These are phyloP conservation scores for Lepidocyrtinus sp. DNA, from an alignment of 2,888 invertebrate genomes.

Conservation along the genomic window DNA sequence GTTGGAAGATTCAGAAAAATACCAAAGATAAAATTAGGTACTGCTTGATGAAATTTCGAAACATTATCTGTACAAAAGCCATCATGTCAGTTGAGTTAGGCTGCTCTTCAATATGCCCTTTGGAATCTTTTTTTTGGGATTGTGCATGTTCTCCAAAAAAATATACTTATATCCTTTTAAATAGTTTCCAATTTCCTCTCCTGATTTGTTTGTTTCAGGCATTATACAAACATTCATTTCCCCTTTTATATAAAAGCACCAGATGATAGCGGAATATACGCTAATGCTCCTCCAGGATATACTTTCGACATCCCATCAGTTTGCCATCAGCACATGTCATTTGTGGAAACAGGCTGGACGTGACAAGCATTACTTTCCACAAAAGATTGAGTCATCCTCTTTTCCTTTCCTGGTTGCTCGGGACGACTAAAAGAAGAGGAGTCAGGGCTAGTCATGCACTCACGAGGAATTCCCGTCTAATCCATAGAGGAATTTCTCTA, in stretches of 20 bases:
- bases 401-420: constrained; percentile 30
- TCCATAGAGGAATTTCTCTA: constrained; percentile 40
- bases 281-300: constrained; percentile 52
- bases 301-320: constrained; percentile 52
- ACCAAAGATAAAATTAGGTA: too few species aligned
- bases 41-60: too few species aligned
- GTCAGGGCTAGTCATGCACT: constrained; percentile 18
- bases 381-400: too few species aligned
- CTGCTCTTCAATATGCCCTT: too few species aligned
- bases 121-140: too few species aligned
- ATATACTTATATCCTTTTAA: not conserved
- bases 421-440: not conserved
- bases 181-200: not conserved
- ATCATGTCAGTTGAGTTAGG: too few species aligned
- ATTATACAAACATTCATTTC: not conserved
- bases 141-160: not conserved
- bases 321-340: constrained; percentile 65
- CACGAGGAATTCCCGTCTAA: constrained; percentile 20
- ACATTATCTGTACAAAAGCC: too few species aligned
- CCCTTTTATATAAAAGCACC: not conserved
- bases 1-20: not conserved
- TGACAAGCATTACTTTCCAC: constrained; percentile 51
- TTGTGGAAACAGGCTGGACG: constrained; percentile 49
- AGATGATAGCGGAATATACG: constrained; percentile 9
- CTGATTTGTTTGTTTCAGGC: constrained; percentile 9